Base-by-base conservation (phyloP, 1,140 invertebrate genomes). In the Lysiphlebus fabarum region DNA sequence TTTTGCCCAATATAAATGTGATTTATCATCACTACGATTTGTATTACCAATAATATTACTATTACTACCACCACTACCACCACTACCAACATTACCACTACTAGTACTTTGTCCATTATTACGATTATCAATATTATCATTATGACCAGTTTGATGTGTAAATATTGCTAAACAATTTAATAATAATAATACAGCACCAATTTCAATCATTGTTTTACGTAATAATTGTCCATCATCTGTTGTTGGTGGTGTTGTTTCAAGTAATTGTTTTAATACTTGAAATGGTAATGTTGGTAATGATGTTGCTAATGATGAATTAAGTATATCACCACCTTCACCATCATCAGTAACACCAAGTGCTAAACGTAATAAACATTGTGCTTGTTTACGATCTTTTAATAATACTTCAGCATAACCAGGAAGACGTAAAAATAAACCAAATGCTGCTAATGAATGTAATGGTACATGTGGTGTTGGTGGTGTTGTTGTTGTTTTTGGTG, bases 1-100 rank as follows among this genome's bases (percentile, higher is more conserved):
- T 71, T 96, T 96, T 0, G 94, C 95, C 94, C 94, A 98, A 76
- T 96, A 96, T 61, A 91, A 81, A 70, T 95, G 92, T 2, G 87
- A 86, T 65, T 93, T 92, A 58, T 92, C 89, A 67, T 90, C 87
- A 33, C 76, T 77, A 0, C 68, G 65, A 12, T 65, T 66, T 33
- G 70, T 72, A 50, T 56, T 69, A 55, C 65, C 69, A 37, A 59
- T 67, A 12, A 43, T 53, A 26, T 26, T 26, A 26, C 17, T 4
- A 26, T 4, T 1, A 26, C 2, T 26, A 14, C 66, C 66, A 26
- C 71, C 72, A 49, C 56, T 69, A 55, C 65, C 69, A 37, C 60
- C 67, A 12, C 40, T 50, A 26, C 17, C 17, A 26, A 1, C 17
- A 26, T 26, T 26, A 26, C 17, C 17, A 26, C 17, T 26, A 26